Percentiles rank a stretch among this genome's conserved stretches.
Conservation (phyloP, 2,797 vertebrate species). For the Paguma larvata region DNA sequence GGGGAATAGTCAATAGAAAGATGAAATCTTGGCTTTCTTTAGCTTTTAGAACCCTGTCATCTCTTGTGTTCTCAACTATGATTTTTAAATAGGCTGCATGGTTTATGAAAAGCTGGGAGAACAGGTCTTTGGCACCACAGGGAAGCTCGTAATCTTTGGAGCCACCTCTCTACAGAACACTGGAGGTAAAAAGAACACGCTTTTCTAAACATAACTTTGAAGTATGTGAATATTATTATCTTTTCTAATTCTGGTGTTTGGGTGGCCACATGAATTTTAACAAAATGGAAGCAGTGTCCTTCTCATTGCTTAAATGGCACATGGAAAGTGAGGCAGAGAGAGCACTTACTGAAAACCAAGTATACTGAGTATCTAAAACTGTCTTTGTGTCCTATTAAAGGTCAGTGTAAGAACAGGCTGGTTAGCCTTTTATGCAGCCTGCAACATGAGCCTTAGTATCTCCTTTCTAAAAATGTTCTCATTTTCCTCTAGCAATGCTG, state of each 20-base stretch:
- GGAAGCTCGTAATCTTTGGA: conserved; percentile 90
- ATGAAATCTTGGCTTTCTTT: neutral
- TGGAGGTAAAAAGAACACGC: conserved; percentile 88
- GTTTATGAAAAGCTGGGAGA: conserved; percentile 92
- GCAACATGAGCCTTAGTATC: conserved; percentile 35
- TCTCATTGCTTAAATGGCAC: conserved; percentile 22
- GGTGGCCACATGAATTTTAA: neutral
- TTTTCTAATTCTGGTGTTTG: neutral
- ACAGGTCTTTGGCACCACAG: conserved; percentile 89
- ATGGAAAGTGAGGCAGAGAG: neutral
- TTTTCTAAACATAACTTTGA: neutral
- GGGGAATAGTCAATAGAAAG: neutral
- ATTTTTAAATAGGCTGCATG: conserved; percentile 88
- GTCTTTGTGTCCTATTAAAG: neutral
- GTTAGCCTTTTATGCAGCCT: conserved; percentile 13
- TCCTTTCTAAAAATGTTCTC: conserved; percentile 82
- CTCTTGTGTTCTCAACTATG: conserved; percentile 58
- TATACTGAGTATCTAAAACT: neutral
- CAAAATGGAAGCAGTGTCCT: neutral
- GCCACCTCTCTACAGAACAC: conserved; percentile 91
- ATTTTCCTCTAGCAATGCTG: conserved; percentile 89
- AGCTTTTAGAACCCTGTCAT: neutral
- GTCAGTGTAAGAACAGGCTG: neutral
- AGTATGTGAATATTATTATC: neutral
- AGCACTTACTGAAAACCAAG: conserved; percentile 9